Conservation (phyloP, 2,113 vertebrate species). For the Hippoglossus stenolepis region DNA sequence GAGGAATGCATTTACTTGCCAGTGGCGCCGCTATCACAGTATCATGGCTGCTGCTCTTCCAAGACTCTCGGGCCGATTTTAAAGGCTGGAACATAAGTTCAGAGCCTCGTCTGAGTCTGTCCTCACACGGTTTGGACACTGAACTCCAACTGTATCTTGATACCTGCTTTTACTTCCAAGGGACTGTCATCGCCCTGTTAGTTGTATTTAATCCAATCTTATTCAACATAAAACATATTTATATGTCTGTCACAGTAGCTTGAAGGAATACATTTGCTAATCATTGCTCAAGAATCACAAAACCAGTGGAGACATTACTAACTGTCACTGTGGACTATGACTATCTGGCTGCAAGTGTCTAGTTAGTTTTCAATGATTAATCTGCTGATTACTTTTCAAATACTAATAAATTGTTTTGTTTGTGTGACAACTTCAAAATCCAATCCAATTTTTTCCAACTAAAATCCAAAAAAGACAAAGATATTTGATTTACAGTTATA, state of each 20-base stretch:
- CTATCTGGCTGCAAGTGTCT: background rate
- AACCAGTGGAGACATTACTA: too few species aligned
- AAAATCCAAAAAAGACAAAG: too few species aligned
- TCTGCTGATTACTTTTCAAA: background rate
- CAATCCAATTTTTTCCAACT: too few species aligned
- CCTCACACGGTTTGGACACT: constrained; percentile 19
- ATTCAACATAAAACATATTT: too few species aligned
- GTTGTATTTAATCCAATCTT: background rate
- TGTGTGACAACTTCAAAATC: too few species aligned
- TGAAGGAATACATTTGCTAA: background rate
- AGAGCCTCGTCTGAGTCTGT: constrained; percentile 20
- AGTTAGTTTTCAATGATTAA: background rate
- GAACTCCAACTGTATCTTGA: constrained; percentile 22
- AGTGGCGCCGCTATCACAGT: constrained; percentile 29
- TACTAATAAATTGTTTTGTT: background rate
- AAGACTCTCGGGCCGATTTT: constrained; percentile 44
- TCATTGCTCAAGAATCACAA: too few species aligned
- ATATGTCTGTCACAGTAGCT: too few species aligned
- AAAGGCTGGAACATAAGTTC: constrained; percentile 34
- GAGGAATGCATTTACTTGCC: constrained; percentile 38
- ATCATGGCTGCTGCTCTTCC: constrained; percentile 23
- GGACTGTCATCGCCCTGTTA: background rate
- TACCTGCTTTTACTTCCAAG: constrained; percentile 15
- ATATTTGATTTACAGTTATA: too few species aligned
- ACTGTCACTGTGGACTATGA: background rate